Base-by-base conservation (phyloP, 2,797 vertebrate species). In the Ispidina lecontei region DNA sequence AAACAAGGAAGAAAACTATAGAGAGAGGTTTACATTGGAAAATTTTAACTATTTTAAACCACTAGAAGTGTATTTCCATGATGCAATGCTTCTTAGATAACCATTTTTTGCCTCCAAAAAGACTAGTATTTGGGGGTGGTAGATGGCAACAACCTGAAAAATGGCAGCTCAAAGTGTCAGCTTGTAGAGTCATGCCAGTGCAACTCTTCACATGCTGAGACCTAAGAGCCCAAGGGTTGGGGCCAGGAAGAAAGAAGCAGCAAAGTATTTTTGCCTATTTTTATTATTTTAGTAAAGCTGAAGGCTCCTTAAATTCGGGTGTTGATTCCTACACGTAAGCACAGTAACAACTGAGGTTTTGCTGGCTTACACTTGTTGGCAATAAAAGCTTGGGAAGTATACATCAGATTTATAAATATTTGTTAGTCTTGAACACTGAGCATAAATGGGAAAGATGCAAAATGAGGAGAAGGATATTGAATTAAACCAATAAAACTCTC, bases 111-210 rank as follows among this genome's bases (percentile, higher is more conserved):
- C 12, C 9, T 44, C 26, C 7, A 12, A 52, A 84, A 78, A 0
- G 2, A 3, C 5, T 28, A 10, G 10, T 77, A 51, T 8, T 71
- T 90, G 55, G 21, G 26, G 25, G 4, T 35, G 9, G 10, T 31
- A 81, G 52, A 47, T 56, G 31, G 9, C 29, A 86, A 31, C 9
- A 56, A 35, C 29, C 25, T 55, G 31, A 59, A 81, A 89, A 88
- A 59, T 9, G 26, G 19, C 23, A 72, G 5, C 70, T 62, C 21
- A 29, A 55, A 35, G 6, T 59, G 20, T 20, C 14, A 54, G 11
- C 0, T 0, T n/a, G 19, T 22, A 2, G 1, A 75, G 51, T 71
- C 25, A 25, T 26, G 35, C 1, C 52, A 41, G 6, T 39, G 33
- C 14, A 64, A 10, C 9, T 71, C 25, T 68, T 56, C 41, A 63